These are phyloP conservation scores for Onychomys leucogaster DNA, from an alignment of 2,797 vertebrate genomes.

Conservation along the genomic window DNA sequence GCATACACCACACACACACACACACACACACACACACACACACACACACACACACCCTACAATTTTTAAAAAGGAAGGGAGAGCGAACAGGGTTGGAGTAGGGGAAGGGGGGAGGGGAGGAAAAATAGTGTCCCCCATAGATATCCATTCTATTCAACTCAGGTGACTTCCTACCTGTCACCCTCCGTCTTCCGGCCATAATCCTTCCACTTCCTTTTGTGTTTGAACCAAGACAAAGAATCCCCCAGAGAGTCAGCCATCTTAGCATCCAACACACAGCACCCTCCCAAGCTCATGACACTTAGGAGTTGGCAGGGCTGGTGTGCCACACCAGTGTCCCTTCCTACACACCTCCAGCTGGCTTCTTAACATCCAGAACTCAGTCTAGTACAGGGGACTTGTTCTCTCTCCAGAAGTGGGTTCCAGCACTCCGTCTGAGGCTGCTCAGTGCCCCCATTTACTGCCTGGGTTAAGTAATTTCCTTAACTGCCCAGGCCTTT, in stretches of 20 bases:
- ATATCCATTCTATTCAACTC: not conserved
- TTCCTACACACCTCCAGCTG: not conserved
- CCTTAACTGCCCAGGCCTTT: not conserved
- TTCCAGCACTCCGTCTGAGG: not conserved
- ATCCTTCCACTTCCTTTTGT: not conserved
- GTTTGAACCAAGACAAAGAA: not conserved
- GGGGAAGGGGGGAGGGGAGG: no score
- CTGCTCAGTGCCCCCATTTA: not conserved
- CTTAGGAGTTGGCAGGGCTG: accelerated
- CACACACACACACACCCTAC: not conserved
- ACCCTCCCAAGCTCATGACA: not conserved
- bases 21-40: not conserved
- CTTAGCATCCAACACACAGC: not conserved
- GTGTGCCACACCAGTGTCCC: not conserved
- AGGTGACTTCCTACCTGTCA: not conserved
- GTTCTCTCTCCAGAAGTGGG: not conserved
- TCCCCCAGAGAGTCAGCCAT: not conserved
- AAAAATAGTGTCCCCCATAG: not conserved
- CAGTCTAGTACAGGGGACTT: not conserved
- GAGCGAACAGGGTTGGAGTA: not conserved
- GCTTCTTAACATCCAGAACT: not conserved
- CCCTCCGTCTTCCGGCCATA: not conserved
- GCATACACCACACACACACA: not conserved
- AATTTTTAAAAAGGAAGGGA: not conserved
- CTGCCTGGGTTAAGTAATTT: not conserved